Percentiles rank a stretch among this genome's conserved stretches.
Evolutionary conservation across 2,888 invertebrate genomes (phyloP).

Genomic region (Tipula lateralis): DNA sequence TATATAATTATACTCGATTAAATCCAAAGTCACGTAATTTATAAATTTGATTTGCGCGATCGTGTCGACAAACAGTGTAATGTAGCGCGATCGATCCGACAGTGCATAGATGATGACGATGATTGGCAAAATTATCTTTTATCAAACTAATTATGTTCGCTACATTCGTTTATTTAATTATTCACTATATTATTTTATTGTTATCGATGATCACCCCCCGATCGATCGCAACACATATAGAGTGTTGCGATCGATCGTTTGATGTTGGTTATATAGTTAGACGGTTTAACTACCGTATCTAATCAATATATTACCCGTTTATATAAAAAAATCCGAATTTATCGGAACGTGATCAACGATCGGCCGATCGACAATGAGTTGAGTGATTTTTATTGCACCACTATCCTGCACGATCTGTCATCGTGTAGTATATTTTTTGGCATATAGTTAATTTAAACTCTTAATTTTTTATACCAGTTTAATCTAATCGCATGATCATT

Average conservation of each 20-base stretch:
- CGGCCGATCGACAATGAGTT: no score
- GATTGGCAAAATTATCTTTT: not conserved
- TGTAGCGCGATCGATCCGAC: not conserved
- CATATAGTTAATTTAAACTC: no score
- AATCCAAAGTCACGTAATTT: not conserved
- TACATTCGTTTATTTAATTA: not conserved
- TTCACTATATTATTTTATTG: not conserved
- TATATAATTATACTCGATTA: not conserved
- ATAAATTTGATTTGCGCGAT: not conserved
- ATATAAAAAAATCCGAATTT: no score
- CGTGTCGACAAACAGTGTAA: not conserved
- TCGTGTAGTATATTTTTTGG: no score
- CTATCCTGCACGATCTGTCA: not conserved
- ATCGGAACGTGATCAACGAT: no score
- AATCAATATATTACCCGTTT: not conserved
- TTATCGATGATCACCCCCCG: not conserved
- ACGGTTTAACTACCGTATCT: not conserved
- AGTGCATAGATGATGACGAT: not conserved
- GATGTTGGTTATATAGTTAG: not conserved
- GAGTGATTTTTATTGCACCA: no score
- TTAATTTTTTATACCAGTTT: no score
- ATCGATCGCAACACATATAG: not conserved
- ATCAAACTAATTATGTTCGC: not conserved
- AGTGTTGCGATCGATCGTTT: not conserved
- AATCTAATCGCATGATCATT: not conserved